phyloP scores from a whole-genome alignment of 1,140 invertebrate species.

The Monochamus saltuarius region DNA sequence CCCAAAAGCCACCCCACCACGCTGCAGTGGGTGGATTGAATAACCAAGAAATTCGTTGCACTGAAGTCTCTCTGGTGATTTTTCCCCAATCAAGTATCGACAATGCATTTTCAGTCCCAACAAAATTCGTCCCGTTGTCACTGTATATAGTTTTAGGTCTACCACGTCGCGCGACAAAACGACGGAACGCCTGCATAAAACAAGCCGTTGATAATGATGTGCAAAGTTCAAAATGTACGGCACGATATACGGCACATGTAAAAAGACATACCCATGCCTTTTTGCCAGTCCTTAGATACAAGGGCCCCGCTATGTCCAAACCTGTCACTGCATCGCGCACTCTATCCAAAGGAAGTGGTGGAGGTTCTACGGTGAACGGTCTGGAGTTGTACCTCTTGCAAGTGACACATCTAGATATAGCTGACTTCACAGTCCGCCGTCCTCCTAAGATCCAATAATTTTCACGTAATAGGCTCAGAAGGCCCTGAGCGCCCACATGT shows the following conservation, averaged over 20 bases:
- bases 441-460: no score
- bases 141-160: constrained; percentile 41
- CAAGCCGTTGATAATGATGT: constrained; percentile 35
- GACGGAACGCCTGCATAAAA: constrained; percentile 12
- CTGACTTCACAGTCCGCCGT: no score
- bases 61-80: not conserved
- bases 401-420: constrained; percentile 36
- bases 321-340: constrained; percentile 40
- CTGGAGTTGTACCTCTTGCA: constrained; percentile 30
- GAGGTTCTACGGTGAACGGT: constrained; percentile 24
- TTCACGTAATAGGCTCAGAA: constrained; percentile 27
- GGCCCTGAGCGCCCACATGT: constrained; percentile 33
- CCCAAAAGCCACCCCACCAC: constrained; percentile 53
- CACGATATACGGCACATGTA: constrained; percentile 45
- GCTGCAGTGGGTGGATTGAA: constrained; percentile 42
- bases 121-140: constrained; percentile 52
- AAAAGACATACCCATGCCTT: constrained; percentile 44
- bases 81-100: constrained; percentile 34
- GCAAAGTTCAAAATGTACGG: constrained; percentile 48
- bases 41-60: constrained; percentile 19
- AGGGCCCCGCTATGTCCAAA: constrained; percentile 42
- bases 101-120: constrained; percentile 39
- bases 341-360: constrained; percentile 40
- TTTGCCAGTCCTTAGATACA: constrained; percentile 33
- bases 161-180: constrained; percentile 6